Base-by-base conservation (phyloP, 1,140 invertebrate genomes). In the Meloidogyne hapla region DNA sequence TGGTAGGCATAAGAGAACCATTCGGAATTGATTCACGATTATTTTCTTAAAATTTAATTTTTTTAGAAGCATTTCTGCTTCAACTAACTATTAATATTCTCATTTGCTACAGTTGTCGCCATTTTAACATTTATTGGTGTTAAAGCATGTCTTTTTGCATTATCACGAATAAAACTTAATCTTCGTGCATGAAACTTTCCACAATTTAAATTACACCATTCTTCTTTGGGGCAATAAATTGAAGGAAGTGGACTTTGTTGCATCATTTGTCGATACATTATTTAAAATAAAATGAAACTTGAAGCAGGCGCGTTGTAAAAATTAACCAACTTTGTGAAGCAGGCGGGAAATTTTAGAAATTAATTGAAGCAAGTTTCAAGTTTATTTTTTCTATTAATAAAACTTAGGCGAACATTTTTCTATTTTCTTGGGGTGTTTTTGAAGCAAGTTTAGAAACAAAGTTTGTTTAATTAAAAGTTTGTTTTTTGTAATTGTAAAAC, bases 181-280 rank as follows among this genome's bases (percentile, higher is more conserved):
- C 33, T 26, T 3, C 42, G 69, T 9, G 21, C 48, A 33, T 73
- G 71, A 33, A 73, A 73, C 23, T 63, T 73, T 15, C 71, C 71
- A 33, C 71, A 73, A 63, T 63, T 61, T 15, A 64, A 38, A 38
- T 73, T 45, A 63, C 71, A 73, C 23, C n/a, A 63, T n/a, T 73
- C 71, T 61, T 64, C 71, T 25, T 45, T 42, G 5, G 64, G 18
- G 10, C 71, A 73, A 33, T 73, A 73, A 33, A 73, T 73, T 28
- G 61, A 64, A 38, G 64, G 69, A 26, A 56, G 38, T 9, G 28
- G 69, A 61, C 28, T 70, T 8, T 28, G 33, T 42, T 69, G 69
- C 40, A 70, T 18, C 33, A 70, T 45, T 28, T 70, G n/a, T 1
- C 69, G 40, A 28, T 70, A 70, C 69, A 70, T 70, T 69, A 15